Percentiles rank a stretch among this genome's conserved stretches.
Conservation (phyloP, 2,797 vertebrate genomes). For the Gila robusta region DNA sequence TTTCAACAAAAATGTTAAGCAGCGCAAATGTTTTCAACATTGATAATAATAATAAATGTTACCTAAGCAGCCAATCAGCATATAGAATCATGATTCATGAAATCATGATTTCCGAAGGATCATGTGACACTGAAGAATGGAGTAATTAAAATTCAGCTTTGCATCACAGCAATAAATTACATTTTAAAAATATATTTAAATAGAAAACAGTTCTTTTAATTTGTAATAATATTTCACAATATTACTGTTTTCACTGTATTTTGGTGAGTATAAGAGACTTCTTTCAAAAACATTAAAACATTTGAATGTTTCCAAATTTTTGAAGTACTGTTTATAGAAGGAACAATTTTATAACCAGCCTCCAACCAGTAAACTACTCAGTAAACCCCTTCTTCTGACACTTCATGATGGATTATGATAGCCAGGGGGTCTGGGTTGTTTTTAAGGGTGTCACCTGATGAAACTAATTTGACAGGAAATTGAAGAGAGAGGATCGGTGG, state of each 20-base stretch:
- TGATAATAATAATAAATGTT: background rate
- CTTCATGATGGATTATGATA: constrained; percentile 13
- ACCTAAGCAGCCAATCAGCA: background rate
- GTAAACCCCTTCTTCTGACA: background rate
- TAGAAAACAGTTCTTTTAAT: background rate
- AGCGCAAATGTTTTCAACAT: background rate
- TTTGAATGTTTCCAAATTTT: background rate
- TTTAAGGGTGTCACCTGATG: constrained; percentile 6
- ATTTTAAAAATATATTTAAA: background rate
- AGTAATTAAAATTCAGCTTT: background rate
- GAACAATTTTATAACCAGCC: background rate
- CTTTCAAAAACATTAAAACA: too few species aligned
- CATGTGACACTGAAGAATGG: background rate
- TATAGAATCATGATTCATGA: background rate
- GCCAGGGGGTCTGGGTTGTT: background rate
- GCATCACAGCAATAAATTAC: background rate
- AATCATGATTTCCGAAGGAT: background rate
- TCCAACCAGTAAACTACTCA: too few species aligned
- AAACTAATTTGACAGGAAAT: constrained; percentile 31
- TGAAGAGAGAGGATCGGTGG: background rate
- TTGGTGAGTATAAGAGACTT: too few species aligned
- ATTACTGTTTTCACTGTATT: background rate
- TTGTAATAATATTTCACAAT: background rate
- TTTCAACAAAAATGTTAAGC: background rate
- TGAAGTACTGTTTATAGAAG: background rate